phyloP scores from a whole-genome alignment of 2,888 invertebrate genomes.

The Euplagia quadripunctaria region DNA sequence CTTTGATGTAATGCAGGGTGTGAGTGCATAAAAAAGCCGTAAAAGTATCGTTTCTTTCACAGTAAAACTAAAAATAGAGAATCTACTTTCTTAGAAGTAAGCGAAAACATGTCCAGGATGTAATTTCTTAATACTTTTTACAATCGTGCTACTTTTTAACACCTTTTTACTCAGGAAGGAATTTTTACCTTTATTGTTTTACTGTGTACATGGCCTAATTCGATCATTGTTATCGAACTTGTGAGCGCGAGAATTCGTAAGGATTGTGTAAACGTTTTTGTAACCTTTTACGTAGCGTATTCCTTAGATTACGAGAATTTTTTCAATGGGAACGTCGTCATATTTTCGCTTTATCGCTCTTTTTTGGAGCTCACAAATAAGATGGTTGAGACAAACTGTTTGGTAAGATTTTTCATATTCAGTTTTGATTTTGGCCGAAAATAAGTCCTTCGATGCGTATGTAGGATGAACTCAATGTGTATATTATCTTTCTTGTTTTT shows the following conservation, averaged over 20 bases:
- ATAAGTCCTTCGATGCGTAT: not conserved
- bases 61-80: constrained; percentile 27
- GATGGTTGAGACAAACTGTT: constrained; percentile 1
- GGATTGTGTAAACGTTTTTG: constrained; percentile 32
- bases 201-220: constrained; percentile 20
- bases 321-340: constrained; percentile 16
- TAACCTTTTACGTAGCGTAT: constrained; percentile 22
- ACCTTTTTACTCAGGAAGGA: constrained; percentile 16
- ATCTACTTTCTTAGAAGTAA: constrained; percentile 20
- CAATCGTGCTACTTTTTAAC: constrained; percentile 30
- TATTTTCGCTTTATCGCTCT: constrained; percentile 17
- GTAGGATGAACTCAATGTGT: not conserved
- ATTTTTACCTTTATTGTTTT: constrained; percentile 31
- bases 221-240: constrained; percentile 11
- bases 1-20: constrained; percentile 16
- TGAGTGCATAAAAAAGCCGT: constrained; percentile 27
- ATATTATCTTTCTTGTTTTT: not conserved
- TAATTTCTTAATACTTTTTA: constrained; percentile 37
- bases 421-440: not conserved
- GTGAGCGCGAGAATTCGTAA: constrained; percentile 12
- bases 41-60: constrained; percentile 32
- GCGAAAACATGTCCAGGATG: constrained; percentile 28
- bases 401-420: not conserved
- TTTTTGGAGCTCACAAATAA: constrained; percentile 18
- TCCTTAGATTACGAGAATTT: constrained; percentile 12